phyloP scores from a whole-genome alignment of 2,888 invertebrate genomes.

The Criorhina ranunculi region DNA sequence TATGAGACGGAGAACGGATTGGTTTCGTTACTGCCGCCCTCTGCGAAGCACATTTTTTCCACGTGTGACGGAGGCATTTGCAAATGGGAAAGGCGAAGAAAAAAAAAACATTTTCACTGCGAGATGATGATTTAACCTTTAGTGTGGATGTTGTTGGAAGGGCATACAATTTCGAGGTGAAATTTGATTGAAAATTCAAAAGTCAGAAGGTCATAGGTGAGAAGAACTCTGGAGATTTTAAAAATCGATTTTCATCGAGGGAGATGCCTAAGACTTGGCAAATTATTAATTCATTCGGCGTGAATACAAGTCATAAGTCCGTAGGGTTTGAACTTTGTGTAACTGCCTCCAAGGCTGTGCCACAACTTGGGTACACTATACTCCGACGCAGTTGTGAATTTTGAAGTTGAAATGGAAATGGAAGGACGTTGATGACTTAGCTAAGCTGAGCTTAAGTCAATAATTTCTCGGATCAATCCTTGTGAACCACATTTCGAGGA shows the following conservation, averaged over 20 bases:
- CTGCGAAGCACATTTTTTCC: background rate
- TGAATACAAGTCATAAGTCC: no score
- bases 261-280: no score
- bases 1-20: slow-evolving; percentile 10
- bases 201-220: background rate
- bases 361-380: no score
- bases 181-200: background rate
- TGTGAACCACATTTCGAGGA: no score
- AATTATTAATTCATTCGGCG: no score
- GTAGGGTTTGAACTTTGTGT: no score
- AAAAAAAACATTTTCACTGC: background rate
- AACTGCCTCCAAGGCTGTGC: no score
- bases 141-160: background rate
- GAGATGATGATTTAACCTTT: slow-evolving; percentile 6
- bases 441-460: no score
- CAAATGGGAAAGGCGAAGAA: background rate
- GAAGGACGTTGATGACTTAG: no score
- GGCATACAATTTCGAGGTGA: background rate
- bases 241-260: background rate
- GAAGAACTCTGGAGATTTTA: background rate
- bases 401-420: no score
- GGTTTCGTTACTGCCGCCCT: background rate
- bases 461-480: no score
- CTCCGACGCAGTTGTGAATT: no score
- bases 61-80: slow-evolving; percentile 13